Conservation (phyloP, 1,140 invertebrate genomes). For the Oppia nitens region DNA sequence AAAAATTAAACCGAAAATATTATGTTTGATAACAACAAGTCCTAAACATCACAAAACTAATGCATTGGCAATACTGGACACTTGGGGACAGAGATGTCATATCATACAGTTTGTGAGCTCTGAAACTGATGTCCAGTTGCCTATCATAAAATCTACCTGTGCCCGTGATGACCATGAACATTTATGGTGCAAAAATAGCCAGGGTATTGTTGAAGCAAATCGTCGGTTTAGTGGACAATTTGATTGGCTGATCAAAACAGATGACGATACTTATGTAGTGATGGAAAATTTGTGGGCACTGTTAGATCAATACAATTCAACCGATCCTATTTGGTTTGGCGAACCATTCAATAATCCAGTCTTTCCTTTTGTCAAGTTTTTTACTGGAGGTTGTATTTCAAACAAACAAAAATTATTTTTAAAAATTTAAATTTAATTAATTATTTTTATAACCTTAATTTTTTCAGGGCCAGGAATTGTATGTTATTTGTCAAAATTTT, state of each 20-base stretch:
- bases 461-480: constrained; percentile 50
- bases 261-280: constrained; percentile 84
- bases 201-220: constrained; percentile 64
- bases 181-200: constrained; percentile 90
- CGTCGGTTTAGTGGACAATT: constrained; percentile 57
- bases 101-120: constrained; percentile 75
- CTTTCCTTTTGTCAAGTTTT: neutral
- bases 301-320: constrained; percentile 49
- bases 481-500: constrained; percentile 56
- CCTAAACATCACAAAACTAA: constrained; percentile 74
- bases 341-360: constrained; percentile 50
- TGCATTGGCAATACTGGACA: constrained; percentile 77
- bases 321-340: constrained; percentile 65
- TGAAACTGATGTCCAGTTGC: constrained; percentile 33
- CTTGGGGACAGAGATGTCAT: constrained; percentile 88
- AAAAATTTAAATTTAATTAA: neutral
- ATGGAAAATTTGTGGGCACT: constrained; percentile 80
- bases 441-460: constrained; percentile 7
- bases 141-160: constrained; percentile 29
- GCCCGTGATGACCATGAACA: constrained; percentile 72
- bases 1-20: too few relatives aligned
- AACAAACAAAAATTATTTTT: too few relatives aligned
- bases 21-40: constrained; percentile 92
- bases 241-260: constrained; percentile 88
- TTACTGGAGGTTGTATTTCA: too few relatives aligned